Evolutionary conservation across 2,888 invertebrate species (phyloP), one percentile per base, ranked within the genome.

Genomic region (Entomobrya proxima): DNA sequence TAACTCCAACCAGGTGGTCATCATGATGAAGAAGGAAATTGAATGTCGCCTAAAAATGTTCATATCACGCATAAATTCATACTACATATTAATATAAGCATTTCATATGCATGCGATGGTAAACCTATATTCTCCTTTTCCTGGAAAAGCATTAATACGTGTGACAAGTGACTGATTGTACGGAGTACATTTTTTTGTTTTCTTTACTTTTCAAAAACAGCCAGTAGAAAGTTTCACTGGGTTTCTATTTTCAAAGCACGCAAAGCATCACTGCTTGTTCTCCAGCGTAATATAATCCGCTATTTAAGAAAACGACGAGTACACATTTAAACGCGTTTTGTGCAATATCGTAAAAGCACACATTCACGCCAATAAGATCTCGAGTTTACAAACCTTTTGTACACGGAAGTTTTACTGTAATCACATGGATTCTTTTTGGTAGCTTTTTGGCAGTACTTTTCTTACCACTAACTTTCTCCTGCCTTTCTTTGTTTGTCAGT

Each of bases 1-100:
- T 40, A 64, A 47, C 64, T 85, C 32, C 64, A 85, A 67, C 85
- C 85, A 85, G 85, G 85, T 85, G 85, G 85, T 85, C 85, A 85
- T 79, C 85, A 67, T 80, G 67, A 80, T 85, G 74, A 72, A 84
- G 75, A 30, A 80, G 80, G 85, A 85, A 85, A 85, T 80, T 80
- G 80, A 85, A 85, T 85, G 85, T 85, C 85, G 80, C 50, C 75
- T 44, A 69, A 79, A 78, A 55, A 40, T 67, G 75, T 58, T 80
- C 75, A 69, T 85, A 79, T 85, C 85, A 72, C 35, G 78, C 27
- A 35, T 35, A 52, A 47, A 79, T 21, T 27, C 21, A 44, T 44
- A 81, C 32, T 1, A 21, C 32, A 61, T n/a, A 15, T 35, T n/a
- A 32, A 30, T 40, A 64, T 15, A 47, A 44, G 47, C 61, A 58